phyloP scores from a whole-genome alignment of 2,888 invertebrate species.

The Trissolcus brochymenae region DNA sequence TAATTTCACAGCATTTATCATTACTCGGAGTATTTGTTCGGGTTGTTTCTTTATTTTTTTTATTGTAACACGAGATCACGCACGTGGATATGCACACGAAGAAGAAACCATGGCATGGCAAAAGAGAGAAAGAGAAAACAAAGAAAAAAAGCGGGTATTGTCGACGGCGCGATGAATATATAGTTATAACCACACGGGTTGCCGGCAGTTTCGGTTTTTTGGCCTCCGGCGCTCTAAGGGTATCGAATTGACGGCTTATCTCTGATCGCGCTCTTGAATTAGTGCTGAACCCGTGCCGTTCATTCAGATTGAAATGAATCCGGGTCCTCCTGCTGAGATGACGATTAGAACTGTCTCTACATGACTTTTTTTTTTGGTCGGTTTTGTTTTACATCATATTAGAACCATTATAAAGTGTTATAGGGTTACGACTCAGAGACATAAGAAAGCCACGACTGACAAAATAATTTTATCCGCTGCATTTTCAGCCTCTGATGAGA shows the following conservation, averaged over 20 bases:
- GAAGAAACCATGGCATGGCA: conserved; percentile 16
- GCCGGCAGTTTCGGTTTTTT: conserved; percentile 52
- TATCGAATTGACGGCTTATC: conserved; percentile 63
- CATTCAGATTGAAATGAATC: conserved; percentile 60
- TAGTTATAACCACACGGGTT: conserved; percentile 52
- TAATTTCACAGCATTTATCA: conserved; percentile 22
- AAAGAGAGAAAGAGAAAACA: conserved; percentile 18
- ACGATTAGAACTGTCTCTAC: conserved; percentile 48
- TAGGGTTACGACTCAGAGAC: background rate
- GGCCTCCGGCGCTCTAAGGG: conserved; percentile 60
- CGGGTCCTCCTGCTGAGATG: conserved; percentile 54
- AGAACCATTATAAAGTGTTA: conserved; percentile 19
- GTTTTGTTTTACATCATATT: conserved; percentile 38
- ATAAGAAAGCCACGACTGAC: conserved; percentile 21
- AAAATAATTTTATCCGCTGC: conserved; percentile 28
- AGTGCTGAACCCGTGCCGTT: conserved; percentile 56
- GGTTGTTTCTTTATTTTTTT: conserved; percentile 32
- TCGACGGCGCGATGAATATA: conserved; percentile 51
- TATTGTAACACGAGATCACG: conserved; percentile 50
- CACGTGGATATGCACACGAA: conserved; percentile 49
- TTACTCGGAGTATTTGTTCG: conserved; percentile 40
- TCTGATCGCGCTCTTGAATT: conserved; percentile 59
- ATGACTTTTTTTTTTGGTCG: conserved; percentile 25
- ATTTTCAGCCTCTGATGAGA: conserved; percentile 8
- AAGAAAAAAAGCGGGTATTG: conserved; percentile 50